Evolutionary conservation across 2,797 vertebrate genomes (phyloP), one percentile per base, ranked within the genome.

Genomic region (Zonotrichia albicollis): DNA sequence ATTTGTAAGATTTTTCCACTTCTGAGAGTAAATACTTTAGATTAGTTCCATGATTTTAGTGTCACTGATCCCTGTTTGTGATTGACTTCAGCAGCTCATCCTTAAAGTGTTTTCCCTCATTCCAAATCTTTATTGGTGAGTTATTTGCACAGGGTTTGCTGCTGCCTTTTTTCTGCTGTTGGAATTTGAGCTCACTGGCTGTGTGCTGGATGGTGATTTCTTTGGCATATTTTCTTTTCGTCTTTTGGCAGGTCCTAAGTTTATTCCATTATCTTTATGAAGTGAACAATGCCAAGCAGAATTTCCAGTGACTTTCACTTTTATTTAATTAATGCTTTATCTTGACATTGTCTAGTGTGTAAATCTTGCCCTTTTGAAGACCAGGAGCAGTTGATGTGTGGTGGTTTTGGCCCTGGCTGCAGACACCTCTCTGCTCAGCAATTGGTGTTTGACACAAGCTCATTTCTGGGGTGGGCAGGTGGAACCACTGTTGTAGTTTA

Each of bases 221-320:
- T 87, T 77, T 95, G 89, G 84, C 54, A 2, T 67, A 51, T 86
- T 90, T 90, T 93, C 36, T 61, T 86, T 74, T 84, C 62, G 85
- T 68, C 29, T 62, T 84, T 93, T 96, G 91, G 89, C 91, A 88
- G n/a, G 21, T 65, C 70, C 67, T 51, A 48, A 88, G 36, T 86
- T 73, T 55, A 38, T 85, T 94, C 66, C 85, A 87, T 94, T 90
- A 45, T 67, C 79, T 64, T 92, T 93, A 90, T 87, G 67, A 87
- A 91, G 53, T 60, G 36, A 75, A 94, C 84, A 92, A 86, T 27
- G 26, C 73, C 53, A 86, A 78, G 86, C 53, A 74, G 81, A 94
- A 79, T 94, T 94, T 77, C 55, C 73, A 72, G 54, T 55, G 30
- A 60, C 68, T 90, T 83, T 71, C 57, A 32, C 62, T 93, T 93